These are phyloP conservation scores for Diplolepis rosae DNA, from an alignment of 2,888 invertebrate genomes.

Conservation along the genomic window DNA sequence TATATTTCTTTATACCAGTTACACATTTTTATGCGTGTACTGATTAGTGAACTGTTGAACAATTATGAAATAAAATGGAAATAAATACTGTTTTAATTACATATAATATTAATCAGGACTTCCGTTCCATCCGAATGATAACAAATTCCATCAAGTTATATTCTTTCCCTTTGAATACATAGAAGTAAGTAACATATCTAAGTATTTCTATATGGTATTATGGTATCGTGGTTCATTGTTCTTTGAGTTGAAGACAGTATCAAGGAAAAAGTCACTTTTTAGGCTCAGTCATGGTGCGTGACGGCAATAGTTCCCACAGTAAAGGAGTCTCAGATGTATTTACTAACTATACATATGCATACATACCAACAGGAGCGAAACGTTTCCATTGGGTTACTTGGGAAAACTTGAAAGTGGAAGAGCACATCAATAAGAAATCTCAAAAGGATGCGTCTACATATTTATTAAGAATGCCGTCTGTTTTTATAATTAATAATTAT, in stretches of 20 bases:
- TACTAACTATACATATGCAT: slow-evolving; percentile 42
- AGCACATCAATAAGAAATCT: slow-evolving; percentile 13
- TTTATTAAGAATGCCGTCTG: slow-evolving; percentile 64
- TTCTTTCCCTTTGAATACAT: neutral
- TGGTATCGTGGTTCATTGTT: slow-evolving; percentile 32
- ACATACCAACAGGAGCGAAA: slow-evolving; percentile 6
- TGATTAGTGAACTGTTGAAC: too few relatives aligned
- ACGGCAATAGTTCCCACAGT: slow-evolving; percentile 56
- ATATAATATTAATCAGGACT: too few relatives aligned
- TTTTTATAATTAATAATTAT: slow-evolving; percentile 79
- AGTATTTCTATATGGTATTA: slow-evolving; percentile 11
- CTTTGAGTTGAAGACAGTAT: slow-evolving; percentile 12
- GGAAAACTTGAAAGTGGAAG: neutral
- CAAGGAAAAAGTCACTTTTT: slow-evolving; percentile 46
- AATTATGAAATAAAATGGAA: too few relatives aligned
- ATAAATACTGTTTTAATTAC: too few relatives aligned
- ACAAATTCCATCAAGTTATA: slow-evolving; percentile 9
- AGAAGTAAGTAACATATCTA: neutral
- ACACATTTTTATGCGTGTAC: too few relatives aligned
- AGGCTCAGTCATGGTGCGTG: slow-evolving; percentile 54
- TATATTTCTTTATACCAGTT: too few relatives aligned
- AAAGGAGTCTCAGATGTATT: slow-evolving; percentile 46
- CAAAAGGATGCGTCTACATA: slow-evolving; percentile 1
- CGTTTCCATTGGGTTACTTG: slow-evolving; percentile 29
- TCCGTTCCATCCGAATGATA: neutral